Evolutionary conservation across 2,888 invertebrate species (phyloP), one percentile per base, ranked within the genome.

Genomic region (Ochropleura plecta): DNA sequence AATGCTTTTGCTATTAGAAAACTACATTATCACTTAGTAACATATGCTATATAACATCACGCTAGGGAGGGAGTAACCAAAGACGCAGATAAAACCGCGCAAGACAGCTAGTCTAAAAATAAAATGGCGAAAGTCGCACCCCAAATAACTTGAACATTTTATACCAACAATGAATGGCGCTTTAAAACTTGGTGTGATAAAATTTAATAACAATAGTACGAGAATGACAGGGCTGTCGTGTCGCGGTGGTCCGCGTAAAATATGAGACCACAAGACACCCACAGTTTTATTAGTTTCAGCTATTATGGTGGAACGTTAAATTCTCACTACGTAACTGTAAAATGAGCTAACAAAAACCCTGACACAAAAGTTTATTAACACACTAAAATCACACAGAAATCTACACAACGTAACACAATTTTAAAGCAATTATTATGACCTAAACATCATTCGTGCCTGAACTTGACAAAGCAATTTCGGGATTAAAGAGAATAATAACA

Each of bases 191-290:
- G 74, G 62, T 64, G 64, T 70, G 63, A 79, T 78, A 77, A 78
- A 87, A 84, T 88, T 83, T 88, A 86, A 84, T 87, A 84, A 84
- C 82, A 86, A 80, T 78, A 68, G 72, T 62, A 65, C 65, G 64
- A 69, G 62, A 72, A 71, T 68, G 88, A 76, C 83, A 83, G 70
- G 53, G 40, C 55, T 74, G 79, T 67, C 70, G 44, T 79, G 69
- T 65, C 68, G 70, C 69, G 66, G 76, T 65, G 71, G 70, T 60
- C 70, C 46, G 62, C 62, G 57, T 79, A 76, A 85, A 85, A 74
- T 85, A 84, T 82, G 82, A 77, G 68, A 63, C 72, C 72, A 76
- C 64, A 51, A 74, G 67, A 73, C 72, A 64, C 55, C 65, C 74
- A 71, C 59, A 59, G 73, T 75, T 81, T 86, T 85, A 86, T 86